phyloP scores from a whole-genome alignment of 2,888 invertebrate species.

The Lacanobia oleracea region DNA sequence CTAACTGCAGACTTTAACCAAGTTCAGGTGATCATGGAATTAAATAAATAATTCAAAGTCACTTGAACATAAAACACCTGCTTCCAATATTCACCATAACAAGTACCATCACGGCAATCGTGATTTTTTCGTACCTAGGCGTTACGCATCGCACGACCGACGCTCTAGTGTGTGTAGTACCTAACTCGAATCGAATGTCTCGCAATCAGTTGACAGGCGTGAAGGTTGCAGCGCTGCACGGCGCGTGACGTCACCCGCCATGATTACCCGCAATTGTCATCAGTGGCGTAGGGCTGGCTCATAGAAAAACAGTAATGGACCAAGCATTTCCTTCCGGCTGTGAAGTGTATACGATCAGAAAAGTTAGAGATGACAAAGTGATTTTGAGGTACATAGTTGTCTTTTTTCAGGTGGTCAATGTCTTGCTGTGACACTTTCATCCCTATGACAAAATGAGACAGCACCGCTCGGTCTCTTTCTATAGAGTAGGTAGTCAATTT shows the following conservation, averaged over 20 bases:
- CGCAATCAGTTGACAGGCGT: conserved; percentile 80
- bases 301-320: no score
- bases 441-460: no score
- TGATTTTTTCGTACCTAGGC: conserved; percentile 32
- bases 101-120: conserved; percentile 8
- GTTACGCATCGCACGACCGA: conserved; percentile 42
- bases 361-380: no score
- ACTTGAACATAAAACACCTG: background rate
- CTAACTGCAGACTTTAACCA: no score
- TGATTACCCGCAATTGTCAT: conserved; percentile 84
- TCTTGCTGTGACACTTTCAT: no score
- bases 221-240: conserved; percentile 85
- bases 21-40: background rate
- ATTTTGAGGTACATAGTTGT: no score
- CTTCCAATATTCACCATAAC: background rate
- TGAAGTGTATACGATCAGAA: no score
- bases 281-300: conserved; percentile 78
- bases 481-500: no score
- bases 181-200: conserved; percentile 71
- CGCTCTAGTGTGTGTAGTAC: conserved; percentile 53
- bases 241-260: conserved; percentile 81
- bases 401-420: no score
- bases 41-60: background rate
- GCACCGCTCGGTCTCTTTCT: no score
- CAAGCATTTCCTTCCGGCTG: no score